Conservation (phyloP, 2,888 invertebrate species). For the Rhagonycha lutea region DNA sequence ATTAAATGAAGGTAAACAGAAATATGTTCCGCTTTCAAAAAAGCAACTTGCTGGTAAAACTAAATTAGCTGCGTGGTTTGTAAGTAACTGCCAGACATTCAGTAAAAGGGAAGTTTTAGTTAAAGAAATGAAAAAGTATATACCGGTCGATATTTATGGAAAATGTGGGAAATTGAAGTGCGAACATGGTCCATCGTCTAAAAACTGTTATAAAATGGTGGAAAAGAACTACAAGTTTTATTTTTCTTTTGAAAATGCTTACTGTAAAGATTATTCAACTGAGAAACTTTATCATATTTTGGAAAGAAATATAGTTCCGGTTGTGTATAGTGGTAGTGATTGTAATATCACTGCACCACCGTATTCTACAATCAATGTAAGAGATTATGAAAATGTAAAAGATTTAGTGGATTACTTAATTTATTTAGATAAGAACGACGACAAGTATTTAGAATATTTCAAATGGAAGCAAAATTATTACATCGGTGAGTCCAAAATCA, state of each 20-base stretch:
- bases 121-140: constrained; percentile 58
- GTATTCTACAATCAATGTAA: constrained; percentile 29
- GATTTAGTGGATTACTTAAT: constrained; percentile 27
- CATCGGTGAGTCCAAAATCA: neutral
- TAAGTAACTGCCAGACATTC: constrained; percentile 58
- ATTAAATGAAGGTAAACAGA: constrained; percentile 24
- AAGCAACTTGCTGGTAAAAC: constrained; percentile 43
- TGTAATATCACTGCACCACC: constrained; percentile 29
- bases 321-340: constrained; percentile 32
- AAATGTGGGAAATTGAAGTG: constrained; percentile 59
- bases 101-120: constrained; percentile 56
- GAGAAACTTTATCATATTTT: constrained; percentile 32
- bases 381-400: constrained; percentile 20
- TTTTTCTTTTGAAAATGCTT: constrained; percentile 34
- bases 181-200: constrained; percentile 38
- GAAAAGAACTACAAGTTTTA: constrained; percentile 42
- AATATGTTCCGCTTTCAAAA: constrained; percentile 32
- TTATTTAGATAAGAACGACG: constrained; percentile 15
- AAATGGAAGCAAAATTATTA: constrained; percentile 30
- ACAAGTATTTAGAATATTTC: constrained; percentile 31
- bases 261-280: constrained; percentile 34
- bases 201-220: constrained; percentile 57
- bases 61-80: constrained; percentile 62
- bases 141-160: constrained; percentile 69
- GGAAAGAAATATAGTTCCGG: constrained; percentile 24